A percentile compares a stretch with the other conserved stretches of the same genome.
These are phyloP conservation scores for Hylaea fasciaria DNA, from an alignment of 2,888 invertebrate species.

Conservation along the genomic window DNA sequence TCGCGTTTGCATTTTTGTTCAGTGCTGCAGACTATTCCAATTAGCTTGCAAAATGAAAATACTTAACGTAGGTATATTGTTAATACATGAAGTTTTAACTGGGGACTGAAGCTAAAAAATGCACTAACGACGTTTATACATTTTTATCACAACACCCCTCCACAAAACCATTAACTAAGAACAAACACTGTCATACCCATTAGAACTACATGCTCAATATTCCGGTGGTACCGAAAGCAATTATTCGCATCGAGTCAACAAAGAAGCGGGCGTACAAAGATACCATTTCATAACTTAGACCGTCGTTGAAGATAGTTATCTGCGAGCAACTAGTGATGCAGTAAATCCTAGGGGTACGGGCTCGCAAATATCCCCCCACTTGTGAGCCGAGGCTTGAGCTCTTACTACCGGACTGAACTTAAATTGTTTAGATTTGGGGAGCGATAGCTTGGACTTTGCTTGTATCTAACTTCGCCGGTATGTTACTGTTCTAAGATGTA, in stretches of 20 bases:
- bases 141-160: slow-evolving; percentile 61
- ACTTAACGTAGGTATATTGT: slow-evolving; percentile 11
- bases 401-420: slow-evolving; percentile 58
- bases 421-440: slow-evolving; percentile 58
- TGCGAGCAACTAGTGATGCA: slow-evolving; percentile 78
- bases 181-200: slow-evolving; percentile 67
- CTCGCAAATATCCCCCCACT: slow-evolving; percentile 69
- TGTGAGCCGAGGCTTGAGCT: slow-evolving; percentile 57
- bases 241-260: slow-evolving; percentile 73
- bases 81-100: slow-evolving; percentile 14
- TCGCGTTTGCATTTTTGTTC: slow-evolving; percentile 19
- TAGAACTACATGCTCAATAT: slow-evolving; percentile 73
- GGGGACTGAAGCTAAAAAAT: slow-evolving; percentile 23
- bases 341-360: slow-evolving; percentile 73
- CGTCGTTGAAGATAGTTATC: slow-evolving; percentile 74
- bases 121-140: slow-evolving; percentile 51
- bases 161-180: slow-evolving; percentile 72
- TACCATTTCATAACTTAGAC: slow-evolving; percentile 78
- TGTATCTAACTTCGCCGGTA: slow-evolving; percentile 13
- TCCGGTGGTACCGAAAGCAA: slow-evolving; percentile 70
- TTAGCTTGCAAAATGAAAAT: slow-evolving; percentile 12
- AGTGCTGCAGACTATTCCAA: slow-evolving; percentile 19
- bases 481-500: not conserved
- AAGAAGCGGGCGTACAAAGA: slow-evolving; percentile 69
- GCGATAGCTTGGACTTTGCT: slow-evolving; percentile 39